Percentiles rank a stretch among this genome's conserved stretches.
phyloP scores from a whole-genome alignment of 1,140 invertebrate genomes.

The Trichonephila clavipes region DNA sequence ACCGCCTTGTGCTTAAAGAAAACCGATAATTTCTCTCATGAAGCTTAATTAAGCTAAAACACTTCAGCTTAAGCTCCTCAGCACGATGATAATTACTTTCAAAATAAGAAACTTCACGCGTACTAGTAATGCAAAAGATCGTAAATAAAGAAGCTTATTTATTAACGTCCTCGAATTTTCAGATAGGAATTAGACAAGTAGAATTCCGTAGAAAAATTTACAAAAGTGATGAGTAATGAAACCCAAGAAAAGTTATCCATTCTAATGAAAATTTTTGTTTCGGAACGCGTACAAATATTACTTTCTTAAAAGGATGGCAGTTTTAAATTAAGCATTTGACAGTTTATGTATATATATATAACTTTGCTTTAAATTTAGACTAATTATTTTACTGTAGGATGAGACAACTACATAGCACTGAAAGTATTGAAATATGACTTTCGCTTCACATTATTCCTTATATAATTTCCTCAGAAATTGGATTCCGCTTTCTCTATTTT shows the following conservation, averaged over 20 bases:
- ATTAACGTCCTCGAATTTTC: neutral
- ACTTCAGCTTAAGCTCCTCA: neutral
- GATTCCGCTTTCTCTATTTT: no score
- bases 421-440: no score
- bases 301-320: no score
- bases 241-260: neutral
- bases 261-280: neutral
- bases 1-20: neutral
- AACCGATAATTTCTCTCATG: conserved; percentile 11
- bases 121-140: neutral
- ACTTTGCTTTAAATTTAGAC: no score
- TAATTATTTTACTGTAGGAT: no score
- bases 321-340: no score
- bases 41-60: conserved; percentile 32
- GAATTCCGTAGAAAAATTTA: neutral
- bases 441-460: no score
- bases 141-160: neutral
- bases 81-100: neutral
- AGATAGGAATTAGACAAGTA: neutral
- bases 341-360: no score
- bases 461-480: no score
- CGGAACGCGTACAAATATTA: no score
- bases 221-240: neutral
- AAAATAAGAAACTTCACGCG: conserved; percentile 15
- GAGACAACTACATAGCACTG: no score